Evolutionary conservation across 2,888 invertebrate species (phyloP).

Genomic region (Panopea generosa): DNA sequence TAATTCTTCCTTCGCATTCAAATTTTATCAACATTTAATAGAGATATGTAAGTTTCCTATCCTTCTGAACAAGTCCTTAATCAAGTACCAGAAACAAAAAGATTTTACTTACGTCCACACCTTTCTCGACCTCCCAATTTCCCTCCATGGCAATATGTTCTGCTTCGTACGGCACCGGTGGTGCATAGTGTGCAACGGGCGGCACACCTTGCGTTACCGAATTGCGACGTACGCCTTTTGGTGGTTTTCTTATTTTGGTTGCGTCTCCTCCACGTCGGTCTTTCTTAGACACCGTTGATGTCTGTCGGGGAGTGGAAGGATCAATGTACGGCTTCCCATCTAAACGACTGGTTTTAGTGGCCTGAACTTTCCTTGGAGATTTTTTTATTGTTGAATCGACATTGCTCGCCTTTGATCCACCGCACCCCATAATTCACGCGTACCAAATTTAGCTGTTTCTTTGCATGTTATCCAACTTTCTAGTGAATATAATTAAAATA

Average conservation of each 20-base stretch:
- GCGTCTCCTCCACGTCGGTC: neutral
- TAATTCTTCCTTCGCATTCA: too few species aligned
- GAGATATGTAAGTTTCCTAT: too few species aligned
- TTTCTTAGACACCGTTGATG: neutral
- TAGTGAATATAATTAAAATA: too few species aligned
- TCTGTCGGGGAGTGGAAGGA: neutral
- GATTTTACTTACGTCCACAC: constrained; percentile 49
- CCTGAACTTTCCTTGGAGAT: neutral
- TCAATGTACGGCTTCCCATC: neutral
- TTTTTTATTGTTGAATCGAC: neutral
- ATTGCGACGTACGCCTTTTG: constrained; percentile 39
- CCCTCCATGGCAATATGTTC: constrained; percentile 51
- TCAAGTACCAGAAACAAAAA: too few species aligned
- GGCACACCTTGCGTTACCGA: constrained; percentile 2
- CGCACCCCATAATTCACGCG: constrained; percentile 31
- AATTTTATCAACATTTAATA: too few species aligned
- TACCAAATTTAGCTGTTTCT: too few species aligned
- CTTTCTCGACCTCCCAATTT: constrained; percentile 63
- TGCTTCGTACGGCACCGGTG: constrained; percentile 31
- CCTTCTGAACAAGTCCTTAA: too few species aligned
- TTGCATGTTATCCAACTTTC: too few species aligned
- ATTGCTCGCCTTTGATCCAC: constrained; percentile 21
- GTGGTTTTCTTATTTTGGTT: constrained; percentile 21
- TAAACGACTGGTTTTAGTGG: neutral
- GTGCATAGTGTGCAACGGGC: neutral